Conservation (phyloP, 2,888 invertebrate genomes). For the Oconnorella tubifera region DNA sequence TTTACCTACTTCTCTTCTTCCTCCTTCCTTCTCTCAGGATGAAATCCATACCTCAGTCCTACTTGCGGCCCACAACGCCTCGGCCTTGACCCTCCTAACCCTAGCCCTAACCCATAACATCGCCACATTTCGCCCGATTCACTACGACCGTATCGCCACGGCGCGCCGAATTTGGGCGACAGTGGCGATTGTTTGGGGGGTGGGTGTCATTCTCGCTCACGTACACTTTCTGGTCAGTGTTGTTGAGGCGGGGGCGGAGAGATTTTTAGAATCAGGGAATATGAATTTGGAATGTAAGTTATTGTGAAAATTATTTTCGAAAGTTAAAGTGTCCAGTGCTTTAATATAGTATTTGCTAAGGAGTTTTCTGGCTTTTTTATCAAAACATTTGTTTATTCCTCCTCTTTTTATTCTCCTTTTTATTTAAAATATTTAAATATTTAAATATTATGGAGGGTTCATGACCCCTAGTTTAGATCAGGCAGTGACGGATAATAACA, state of each 20-base stretch:
- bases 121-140: conserved; percentile 33
- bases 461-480: no score
- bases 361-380: no score
- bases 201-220: conserved; percentile 24
- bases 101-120: conserved; percentile 25
- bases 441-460: no score
- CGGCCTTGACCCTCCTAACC: conserved; percentile 25
- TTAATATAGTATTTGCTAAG: no score
- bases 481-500: no score
- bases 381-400: no score
- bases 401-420: no score
- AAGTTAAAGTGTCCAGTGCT: no score
- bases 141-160: conserved; percentile 29
- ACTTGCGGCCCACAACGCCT: conserved; percentile 30
- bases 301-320: no score
- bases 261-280: background rate
- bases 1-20: no score
- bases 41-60: conserved; percentile 32
- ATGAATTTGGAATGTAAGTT: no score
- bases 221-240: conserved; percentile 30
- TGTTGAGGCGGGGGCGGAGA: background rate
- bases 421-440: no score
- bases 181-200: conserved; percentile 28
- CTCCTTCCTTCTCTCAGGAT: conserved; percentile 14
- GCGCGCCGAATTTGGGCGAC: conserved; percentile 26